Evolutionary conservation across 2,797 vertebrate genomes (phyloP), one percentile per base, ranked within the genome.

Genomic region (Typhlichthys eigenmanni): DNA sequence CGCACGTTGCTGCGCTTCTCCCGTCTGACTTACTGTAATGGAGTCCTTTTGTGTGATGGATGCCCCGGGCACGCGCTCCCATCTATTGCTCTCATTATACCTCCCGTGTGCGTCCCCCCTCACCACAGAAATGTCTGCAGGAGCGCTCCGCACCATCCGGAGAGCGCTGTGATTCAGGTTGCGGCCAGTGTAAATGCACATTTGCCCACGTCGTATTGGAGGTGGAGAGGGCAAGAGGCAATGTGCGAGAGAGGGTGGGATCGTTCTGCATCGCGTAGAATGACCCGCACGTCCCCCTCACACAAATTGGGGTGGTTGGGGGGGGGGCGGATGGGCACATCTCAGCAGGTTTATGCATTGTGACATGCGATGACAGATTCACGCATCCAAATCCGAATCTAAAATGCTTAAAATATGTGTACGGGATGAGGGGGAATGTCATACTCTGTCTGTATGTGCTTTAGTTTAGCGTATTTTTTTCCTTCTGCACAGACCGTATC

Each of bases 1-100:
- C 53, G 77, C 85, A 85, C 88, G 87, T 90, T 91, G 88, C 85
- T 79, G 78, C 83, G 86, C 85, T 80, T 87, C 83, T 90, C 87
- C 78, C 7, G 86, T 90, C 87, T 64, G 87, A 88, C 88, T 89
- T 89, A 91, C 87, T 89, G 89, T 90, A 91, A 91, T 91, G 80
- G 89, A 91, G 88, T 88, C 87, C 79, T 91, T 88, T 85, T 85
- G 85, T 87, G 87, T 91, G 89, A 91, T 87, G 84, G 88, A 90
- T 91, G 87, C 87, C 89, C 79, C 60, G 16, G 86, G 89, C 81
- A 29, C 72, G 58, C 78, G 83, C 74, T 84, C 85, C 85, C 87
- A 88, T 89, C 86, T 86, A 78, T 84, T 71, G 82, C 86, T 86
- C 76, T 80, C 80, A 83, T 86, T 87, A 85, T 83, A 83, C 78